Evolutionary conservation across 2,888 invertebrate genomes (phyloP).

Genomic region (Platycheirus rosarum): DNA sequence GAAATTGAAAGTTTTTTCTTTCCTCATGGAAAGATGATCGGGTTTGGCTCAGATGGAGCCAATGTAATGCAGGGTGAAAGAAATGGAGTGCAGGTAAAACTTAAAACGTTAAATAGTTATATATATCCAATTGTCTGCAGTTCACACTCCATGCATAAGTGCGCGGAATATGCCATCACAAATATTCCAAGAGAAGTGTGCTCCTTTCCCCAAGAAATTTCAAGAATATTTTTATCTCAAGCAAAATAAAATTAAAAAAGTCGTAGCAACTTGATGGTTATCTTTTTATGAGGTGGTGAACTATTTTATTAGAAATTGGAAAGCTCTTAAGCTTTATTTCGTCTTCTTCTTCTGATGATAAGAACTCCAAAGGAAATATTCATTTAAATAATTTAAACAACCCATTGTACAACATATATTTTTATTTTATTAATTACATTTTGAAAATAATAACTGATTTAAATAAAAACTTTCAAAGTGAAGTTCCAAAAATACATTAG

Average conservation of each 20-base stretch:
- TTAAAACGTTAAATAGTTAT: not conserved
- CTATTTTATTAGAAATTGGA: constrained; percentile 20
- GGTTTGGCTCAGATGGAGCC: constrained; percentile 12
- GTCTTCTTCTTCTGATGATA: not conserved
- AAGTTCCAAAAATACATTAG: constrained; percentile 16
- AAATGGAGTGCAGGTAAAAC: constrained; percentile 4
- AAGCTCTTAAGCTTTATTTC: constrained; percentile 24
- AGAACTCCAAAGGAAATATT: constrained; percentile 2
- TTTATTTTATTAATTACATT: constrained; percentile 2
- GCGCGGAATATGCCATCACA: constrained; percentile 1
- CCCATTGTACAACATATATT: not conserved
- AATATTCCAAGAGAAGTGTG: constrained; percentile 1
- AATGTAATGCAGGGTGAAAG: constrained; percentile 5
- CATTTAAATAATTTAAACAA: constrained; percentile 5
- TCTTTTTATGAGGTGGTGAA: constrained; percentile 9
- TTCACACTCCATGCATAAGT: constrained; percentile 25
- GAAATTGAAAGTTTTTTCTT: not conserved
- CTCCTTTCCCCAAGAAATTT: constrained; percentile 1
- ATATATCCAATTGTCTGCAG: constrained; percentile 3
- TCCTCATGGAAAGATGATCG: not conserved
- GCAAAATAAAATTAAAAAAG: constrained; percentile 8
- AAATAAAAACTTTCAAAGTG: constrained; percentile 19
- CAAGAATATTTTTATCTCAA: constrained; percentile 20
- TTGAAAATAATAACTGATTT: constrained; percentile 22
- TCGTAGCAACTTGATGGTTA: constrained; percentile 7